Base-by-base conservation (phyloP, 2,888 invertebrate genomes). In the Torymus texanus region DNA sequence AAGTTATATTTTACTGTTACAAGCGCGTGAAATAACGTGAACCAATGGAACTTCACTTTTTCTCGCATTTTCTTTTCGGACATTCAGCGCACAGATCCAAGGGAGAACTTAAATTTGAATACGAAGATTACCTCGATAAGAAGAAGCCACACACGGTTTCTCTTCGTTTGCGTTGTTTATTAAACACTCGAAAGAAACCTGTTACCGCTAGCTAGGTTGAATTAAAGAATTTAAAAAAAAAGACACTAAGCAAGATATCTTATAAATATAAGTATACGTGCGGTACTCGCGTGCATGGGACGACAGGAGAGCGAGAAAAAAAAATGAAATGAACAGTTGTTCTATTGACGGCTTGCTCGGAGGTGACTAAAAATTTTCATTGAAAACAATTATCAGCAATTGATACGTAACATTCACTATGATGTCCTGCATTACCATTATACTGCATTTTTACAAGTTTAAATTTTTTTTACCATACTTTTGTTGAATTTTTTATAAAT, bases 161-260 rank as follows among this genome's bases (percentile, higher is more conserved):
- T 71, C 55, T 71, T 72, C 21, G 53, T 41, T 62, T 67, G 41
- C 67, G 16, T 78, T 63, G 63, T 75, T 67, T 50, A 41, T 41
- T 75, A 16, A 78, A 67, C 72, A 75, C 50, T 66, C 50, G 16
- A 61, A 12, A 59, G 66, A 78, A 75, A 72, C 24, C 56, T 72
- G 62, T 78, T 81, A 78, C 29, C 65, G 70, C 59, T 81, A 74
- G 65, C 41, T 78, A 75, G 66, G 50, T 81, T 3, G 61, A 78
- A 67, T 14, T 59, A 73, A 73, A 65, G 51, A 63, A 75, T 75
- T 21, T 21, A 21, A 58, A 29, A 50, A 63, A 53, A 56, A 41
- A 41, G 10, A 41, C 41, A 41, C 41, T 41, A 41, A 41, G 41
- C 51, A 76, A 75, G 29, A 59, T 73, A 81, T 76, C 74, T 41